A percentile compares a stretch with the other conserved stretches of the same genome.
These are phyloP conservation scores for Augochlorella aurata DNA, from an alignment of 2,888 invertebrate species.

Conservation along the genomic window DNA sequence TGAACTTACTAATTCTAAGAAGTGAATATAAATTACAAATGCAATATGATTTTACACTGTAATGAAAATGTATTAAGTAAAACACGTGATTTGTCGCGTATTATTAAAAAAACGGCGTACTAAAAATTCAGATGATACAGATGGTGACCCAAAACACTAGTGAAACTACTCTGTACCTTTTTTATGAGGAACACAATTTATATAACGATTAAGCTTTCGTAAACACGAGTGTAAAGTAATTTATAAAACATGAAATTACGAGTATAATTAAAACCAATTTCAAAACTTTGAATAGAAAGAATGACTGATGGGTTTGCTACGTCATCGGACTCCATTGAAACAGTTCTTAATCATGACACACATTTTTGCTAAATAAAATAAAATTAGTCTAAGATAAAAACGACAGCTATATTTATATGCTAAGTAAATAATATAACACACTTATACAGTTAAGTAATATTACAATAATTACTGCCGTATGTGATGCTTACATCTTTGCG, in stretches of 20 bases:
- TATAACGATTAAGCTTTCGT: not conserved
- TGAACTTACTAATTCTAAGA: not conserved
- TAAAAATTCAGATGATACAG: conserved; percentile 21
- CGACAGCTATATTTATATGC: conserved; percentile 4
- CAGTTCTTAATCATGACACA: conserved; percentile 48
- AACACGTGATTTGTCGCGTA: not conserved
- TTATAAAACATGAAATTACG: not conserved
- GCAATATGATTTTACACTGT: not conserved
- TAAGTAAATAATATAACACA: conserved; percentile 20
- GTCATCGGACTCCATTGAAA: conserved; percentile 52
- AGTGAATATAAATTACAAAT: not conserved
- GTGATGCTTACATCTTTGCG: conserved; percentile 85
- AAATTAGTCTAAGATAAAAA: conserved; percentile 14
- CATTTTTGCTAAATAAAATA: conserved; percentile 20
- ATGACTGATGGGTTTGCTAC: conserved; percentile 56
- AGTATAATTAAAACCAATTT: conserved; percentile 19
- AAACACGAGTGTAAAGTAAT: not conserved
- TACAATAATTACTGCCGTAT: conserved; percentile 58
- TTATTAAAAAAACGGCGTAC: not conserved
- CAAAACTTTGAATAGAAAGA: conserved; percentile 25
- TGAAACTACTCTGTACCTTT: not conserved
- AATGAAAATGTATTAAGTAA: not conserved
- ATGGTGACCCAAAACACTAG: conserved; percentile 28
- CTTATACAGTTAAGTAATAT: conserved; percentile 28
- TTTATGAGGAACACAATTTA: not conserved